A percentile compares a stretch with the other conserved stretches of the same genome.
Evolutionary conservation across 1,140 invertebrate genomes (phyloP).

Genomic region (Sycophila sp.): DNA sequence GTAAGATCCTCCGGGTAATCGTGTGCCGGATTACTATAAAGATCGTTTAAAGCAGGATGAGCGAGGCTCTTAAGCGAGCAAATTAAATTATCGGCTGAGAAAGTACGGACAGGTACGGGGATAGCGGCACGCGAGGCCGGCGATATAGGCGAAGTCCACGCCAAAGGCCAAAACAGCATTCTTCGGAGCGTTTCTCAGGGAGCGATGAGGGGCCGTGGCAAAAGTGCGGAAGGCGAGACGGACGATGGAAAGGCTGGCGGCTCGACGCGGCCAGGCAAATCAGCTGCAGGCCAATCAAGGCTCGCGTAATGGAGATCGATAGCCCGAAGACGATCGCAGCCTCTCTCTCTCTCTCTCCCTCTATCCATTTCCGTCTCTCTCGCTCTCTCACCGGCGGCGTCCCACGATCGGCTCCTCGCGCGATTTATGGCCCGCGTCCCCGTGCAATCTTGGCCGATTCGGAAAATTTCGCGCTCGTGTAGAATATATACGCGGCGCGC

Average conservation of each 20-base stretch:
- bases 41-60: too few relatives aligned
- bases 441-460: conserved; percentile 20
- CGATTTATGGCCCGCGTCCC: conserved; percentile 27
- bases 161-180: too few relatives aligned
- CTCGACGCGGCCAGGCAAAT: conserved; percentile 44
- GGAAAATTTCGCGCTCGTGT: conserved; percentile 8
- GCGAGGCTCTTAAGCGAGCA: too few relatives aligned
- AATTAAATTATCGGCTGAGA: too few relatives aligned
- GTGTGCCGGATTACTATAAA: too few relatives aligned
- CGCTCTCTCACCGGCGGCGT: not conserved
- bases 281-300: conserved; percentile 36
- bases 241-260: not conserved
- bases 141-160: too few relatives aligned
- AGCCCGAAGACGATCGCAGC: conserved; percentile 45
- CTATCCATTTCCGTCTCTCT: not conserved
- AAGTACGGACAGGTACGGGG: too few relatives aligned
- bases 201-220: too few relatives aligned
- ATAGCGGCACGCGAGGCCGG: too few relatives aligned
- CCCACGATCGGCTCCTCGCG: conserved; percentile 6
- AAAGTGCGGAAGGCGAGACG: not conserved
- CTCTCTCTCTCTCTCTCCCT: not conserved
- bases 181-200: too few relatives aligned
- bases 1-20: too few relatives aligned
- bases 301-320: conserved; percentile 56
- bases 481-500: not conserved